Base-by-base conservation (phyloP, 2,113 vertebrate species). In the Anseranas semipalmata region DNA sequence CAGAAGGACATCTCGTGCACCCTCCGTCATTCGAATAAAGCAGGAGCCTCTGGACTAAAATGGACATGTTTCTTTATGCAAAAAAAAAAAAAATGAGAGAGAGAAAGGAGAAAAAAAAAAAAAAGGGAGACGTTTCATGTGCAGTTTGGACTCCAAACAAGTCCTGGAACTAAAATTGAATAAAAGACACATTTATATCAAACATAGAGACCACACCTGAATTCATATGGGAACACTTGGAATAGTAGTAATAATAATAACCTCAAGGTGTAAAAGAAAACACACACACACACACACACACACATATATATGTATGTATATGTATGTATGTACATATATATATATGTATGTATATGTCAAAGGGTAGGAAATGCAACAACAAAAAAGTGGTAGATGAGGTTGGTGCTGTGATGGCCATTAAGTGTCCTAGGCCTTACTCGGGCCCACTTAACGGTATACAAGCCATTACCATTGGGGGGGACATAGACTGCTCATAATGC, bases 41-140 rank as follows among this genome's bases (percentile, higher is more conserved):
- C 98, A 99, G 92, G 99, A 99, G 94, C 98, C 98, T 83, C 97
- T 98, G 98, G 98, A 99, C 98, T 99, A 97, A 95, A 99, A 97
- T 87, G 95, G 98, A 98, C 96, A 81, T 52, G 74, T 97, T 98
- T 97, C 97, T 97, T 96, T 97, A 97, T 90, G 96, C 85, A 96
- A 96, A 97, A 97, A 91, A 84, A 95, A 95, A 82, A 93, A 85
- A 71, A 80, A 96, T n/a, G n/a, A 94, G 77, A 88, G 78, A 85
- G 28, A 74, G 48, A 22, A 35, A 33, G 39, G 50, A 96, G 87
- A 96, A 93, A 92, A 52, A 82, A 60, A n/a, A 58, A 28, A 30
- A 33, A 71, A 81, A 65, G 39, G 86, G 95, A 96, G 95, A 97
- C 96, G n/a, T 97, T 97, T 95, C 88, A 90, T 89, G 95, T 98